Evolutionary conservation across 2,888 invertebrate species (phyloP).

Genomic region (Drosophila stalkeri): DNA sequence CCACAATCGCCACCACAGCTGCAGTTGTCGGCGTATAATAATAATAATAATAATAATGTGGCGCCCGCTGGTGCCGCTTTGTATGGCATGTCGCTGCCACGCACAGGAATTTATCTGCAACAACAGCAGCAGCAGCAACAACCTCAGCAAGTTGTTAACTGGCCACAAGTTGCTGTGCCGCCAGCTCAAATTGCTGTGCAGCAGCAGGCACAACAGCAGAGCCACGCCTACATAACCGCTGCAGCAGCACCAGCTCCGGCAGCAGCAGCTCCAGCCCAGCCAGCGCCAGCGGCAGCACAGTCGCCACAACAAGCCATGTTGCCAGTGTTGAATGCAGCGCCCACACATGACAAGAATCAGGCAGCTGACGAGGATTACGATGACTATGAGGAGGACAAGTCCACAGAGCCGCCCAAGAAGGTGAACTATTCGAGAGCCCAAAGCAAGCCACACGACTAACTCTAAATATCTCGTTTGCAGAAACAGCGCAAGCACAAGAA

Average conservation of each 20-base stretch:
- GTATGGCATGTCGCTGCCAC: constrained; percentile 76
- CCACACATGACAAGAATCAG: constrained; percentile 49
- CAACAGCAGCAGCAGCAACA: constrained; percentile 45
- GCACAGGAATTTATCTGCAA: constrained; percentile 77
- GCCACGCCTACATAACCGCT: constrained; percentile 54
- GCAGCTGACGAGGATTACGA: constrained; percentile 76
- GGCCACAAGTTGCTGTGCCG: constrained; percentile 59
- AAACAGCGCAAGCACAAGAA: constrained; percentile 82
- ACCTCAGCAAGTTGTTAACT: constrained; percentile 54
- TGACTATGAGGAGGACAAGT: constrained; percentile 79
- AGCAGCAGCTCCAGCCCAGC: constrained; percentile 12
- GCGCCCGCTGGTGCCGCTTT: constrained; percentile 41
- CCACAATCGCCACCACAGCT: constrained; percentile 26
- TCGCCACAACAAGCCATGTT: constrained; percentile 59
- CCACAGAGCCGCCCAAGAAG: constrained; percentile 83
- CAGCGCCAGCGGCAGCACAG: constrained; percentile 14
- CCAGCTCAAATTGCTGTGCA: constrained; percentile 48
- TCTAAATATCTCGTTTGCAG: background rate
- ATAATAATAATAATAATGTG: constrained; percentile 42
- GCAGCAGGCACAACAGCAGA: constrained; percentile 41
- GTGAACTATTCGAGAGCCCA: constrained; percentile 25
- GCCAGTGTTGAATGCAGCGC: constrained; percentile 51
- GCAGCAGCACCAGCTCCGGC: constrained; percentile 19
- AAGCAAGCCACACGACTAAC: accelerated
- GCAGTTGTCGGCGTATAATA: constrained; percentile 57